Evolutionary conservation across 2,797 vertebrate genomes (phyloP).

Genomic region (Myotis pilosus): DNA sequence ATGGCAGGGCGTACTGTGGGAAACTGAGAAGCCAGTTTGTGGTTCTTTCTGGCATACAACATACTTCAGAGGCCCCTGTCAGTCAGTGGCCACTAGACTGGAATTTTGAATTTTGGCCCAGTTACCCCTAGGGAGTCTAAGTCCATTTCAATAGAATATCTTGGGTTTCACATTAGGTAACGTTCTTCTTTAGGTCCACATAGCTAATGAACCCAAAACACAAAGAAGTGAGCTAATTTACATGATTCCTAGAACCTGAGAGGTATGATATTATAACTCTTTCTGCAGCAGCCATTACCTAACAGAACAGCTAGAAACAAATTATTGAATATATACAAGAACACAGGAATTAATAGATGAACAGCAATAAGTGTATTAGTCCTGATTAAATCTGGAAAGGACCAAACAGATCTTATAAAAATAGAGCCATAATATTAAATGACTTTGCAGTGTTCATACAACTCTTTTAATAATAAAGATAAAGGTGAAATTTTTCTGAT

Average conservation of each 20-base stretch:
- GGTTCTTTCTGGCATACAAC: not conserved
- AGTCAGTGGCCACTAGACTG: not conserved
- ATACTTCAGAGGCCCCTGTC: not conserved
- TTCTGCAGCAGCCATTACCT: not conserved
- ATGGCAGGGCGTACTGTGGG: no score
- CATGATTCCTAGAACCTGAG: not conserved
- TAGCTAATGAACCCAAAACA: not conserved
- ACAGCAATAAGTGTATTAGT: not conserved
- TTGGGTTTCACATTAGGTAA: not conserved
- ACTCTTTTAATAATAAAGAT: not conserved
- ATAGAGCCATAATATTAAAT: not conserved
- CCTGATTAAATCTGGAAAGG: not conserved
- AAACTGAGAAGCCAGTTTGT: not conserved
- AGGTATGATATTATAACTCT: not conserved
- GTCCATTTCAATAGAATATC: not conserved
- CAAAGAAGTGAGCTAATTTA: not conserved
- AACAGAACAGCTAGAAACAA: not conserved
- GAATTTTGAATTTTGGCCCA: not conserved
- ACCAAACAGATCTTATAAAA: not conserved
- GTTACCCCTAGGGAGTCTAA: not conserved
- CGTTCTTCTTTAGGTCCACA: not conserved
- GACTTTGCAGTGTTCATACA: not conserved
- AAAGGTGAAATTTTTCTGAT: not conserved
- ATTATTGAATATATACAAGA: not conserved
- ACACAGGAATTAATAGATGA: not conserved